Percentiles rank a stretch among this genome's conserved stretches.
Conservation (phyloP, 2,888 invertebrate genomes). For the Drosophila ustulata region DNA sequence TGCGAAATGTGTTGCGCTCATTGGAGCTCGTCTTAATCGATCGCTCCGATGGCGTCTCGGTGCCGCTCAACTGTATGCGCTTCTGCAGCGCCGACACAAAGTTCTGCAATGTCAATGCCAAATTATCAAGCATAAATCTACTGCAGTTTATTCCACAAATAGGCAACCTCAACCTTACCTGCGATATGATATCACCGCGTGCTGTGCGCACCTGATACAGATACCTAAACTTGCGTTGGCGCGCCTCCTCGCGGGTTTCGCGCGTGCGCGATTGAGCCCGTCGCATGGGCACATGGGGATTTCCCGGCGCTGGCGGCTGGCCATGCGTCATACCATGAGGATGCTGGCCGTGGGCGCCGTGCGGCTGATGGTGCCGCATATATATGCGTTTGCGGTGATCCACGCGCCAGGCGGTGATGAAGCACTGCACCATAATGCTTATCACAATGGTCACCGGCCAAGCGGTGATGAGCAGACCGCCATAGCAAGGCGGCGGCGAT, state of each 20-base stretch:
- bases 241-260: conserved; percentile 91
- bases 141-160: not conserved
- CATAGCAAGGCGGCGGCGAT: conserved; percentile 84
- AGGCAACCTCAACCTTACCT: conserved; percentile 86
- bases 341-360: conserved; percentile 33
- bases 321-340: conserved; percentile 67
- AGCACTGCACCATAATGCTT: conserved; percentile 85
- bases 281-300: conserved; percentile 62
- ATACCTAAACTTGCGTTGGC: conserved; percentile 94
- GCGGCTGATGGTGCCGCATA: conserved; percentile 76
- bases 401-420: conserved; percentile 85
- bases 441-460: conserved; percentile 84
- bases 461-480: conserved; percentile 83
- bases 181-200: conserved; percentile 95
- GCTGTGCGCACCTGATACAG: conserved; percentile 95
- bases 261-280: conserved; percentile 87
- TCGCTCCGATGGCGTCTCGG: conserved; percentile 86
- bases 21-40: conserved; percentile 86
- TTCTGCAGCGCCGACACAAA: conserved; percentile 92
- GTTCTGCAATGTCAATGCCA: conserved; percentile 86
- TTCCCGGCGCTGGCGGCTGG: conserved; percentile 56
- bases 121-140: not conserved
- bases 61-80: conserved; percentile 88
- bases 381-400: conserved; percentile 84
- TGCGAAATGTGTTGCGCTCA: conserved; percentile 91